Evolutionary conservation across 2,113 vertebrate species (phyloP).

Genomic region (Catharus fuscescens): DNA sequence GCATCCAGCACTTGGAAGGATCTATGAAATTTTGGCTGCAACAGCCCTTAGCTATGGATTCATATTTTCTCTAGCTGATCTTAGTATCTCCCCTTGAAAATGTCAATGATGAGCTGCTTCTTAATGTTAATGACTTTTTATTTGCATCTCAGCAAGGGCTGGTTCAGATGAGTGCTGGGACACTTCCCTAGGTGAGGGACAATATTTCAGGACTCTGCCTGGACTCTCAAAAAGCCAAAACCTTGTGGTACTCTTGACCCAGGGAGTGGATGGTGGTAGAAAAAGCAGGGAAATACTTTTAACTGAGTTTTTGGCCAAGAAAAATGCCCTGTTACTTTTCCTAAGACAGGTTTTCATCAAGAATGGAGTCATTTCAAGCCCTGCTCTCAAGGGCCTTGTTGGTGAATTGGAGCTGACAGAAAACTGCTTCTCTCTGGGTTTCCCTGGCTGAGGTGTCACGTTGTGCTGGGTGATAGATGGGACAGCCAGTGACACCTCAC

Average conservation of each 20-base stretch:
- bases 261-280: background rate
- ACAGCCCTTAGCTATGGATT: background rate
- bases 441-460: constrained; percentile 13
- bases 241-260: background rate
- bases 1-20: background rate
- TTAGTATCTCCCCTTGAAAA: background rate
- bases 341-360: background rate
- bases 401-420: constrained; percentile 39
- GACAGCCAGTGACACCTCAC: background rate
- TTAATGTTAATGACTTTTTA: background rate
- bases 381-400: background rate
- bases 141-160: background rate
- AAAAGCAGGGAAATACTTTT: background rate
- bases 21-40: background rate
- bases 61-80: background rate
- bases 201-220: background rate
- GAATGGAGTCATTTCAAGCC: background rate
- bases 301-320: background rate
- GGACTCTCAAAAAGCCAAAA: background rate
- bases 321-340: background rate
- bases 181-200: background rate
- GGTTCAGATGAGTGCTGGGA: background rate
- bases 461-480: background rate
- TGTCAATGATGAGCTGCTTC: background rate
- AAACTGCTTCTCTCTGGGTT: constrained; percentile 42